These are phyloP conservation scores for Isurus oxyrinchus DNA, from an alignment of 2,113 vertebrate species.

Conservation along the genomic window DNA sequence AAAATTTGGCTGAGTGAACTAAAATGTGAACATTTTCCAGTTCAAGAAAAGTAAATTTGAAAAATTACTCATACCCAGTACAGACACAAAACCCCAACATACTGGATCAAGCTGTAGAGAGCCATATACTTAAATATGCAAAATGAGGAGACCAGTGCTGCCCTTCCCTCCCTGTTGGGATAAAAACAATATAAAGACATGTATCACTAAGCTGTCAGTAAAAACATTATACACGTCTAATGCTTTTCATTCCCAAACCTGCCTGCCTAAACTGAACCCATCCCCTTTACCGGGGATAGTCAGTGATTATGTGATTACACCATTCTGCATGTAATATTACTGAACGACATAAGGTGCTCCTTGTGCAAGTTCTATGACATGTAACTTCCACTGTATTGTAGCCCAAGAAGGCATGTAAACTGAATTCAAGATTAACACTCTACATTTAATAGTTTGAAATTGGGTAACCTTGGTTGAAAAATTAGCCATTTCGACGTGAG, in stretches of 20 bases:
- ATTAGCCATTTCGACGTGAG: background rate
- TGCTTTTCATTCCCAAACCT: background rate
- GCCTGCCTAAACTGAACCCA: background rate
- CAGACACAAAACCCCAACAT: constrained; percentile 64
- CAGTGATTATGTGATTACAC: background rate
- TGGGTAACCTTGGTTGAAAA: background rate
- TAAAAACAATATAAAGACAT: constrained; percentile 34
- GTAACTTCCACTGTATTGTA: background rate
- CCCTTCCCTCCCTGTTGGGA: constrained; percentile 62
- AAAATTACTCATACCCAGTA: constrained; percentile 61
- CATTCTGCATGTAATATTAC: background rate
- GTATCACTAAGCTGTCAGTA: background rate
- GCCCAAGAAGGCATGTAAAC: background rate
- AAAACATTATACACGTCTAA: background rate
- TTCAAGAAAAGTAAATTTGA: no score
- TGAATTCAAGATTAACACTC: background rate
- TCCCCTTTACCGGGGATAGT: background rate
- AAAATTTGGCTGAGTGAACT: background rate
- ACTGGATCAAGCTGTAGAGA: constrained; percentile 68
- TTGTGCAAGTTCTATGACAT: background rate
- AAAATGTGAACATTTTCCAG: background rate
- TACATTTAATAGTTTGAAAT: background rate
- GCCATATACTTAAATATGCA: constrained; percentile 78
- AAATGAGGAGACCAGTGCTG: constrained; percentile 66
- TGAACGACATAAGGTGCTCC: background rate